A percentile compares a stretch with the other conserved stretches of the same genome.
Evolutionary conservation across 2,888 invertebrate species (phyloP).

Genomic region (Carcina quercana): DNA sequence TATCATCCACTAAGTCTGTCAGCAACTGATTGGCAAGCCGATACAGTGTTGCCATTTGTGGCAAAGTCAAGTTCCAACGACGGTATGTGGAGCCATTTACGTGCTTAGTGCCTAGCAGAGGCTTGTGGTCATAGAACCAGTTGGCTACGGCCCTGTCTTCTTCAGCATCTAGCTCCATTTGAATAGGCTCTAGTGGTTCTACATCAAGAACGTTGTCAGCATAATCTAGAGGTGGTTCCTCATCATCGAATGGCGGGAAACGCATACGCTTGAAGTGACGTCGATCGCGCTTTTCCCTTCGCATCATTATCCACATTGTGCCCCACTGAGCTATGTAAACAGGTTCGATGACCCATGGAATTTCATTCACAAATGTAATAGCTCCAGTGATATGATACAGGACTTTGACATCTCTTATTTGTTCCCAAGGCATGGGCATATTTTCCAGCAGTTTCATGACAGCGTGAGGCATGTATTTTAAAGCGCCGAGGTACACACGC

Average conservation of each 20-base stretch:
- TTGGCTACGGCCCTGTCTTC: conserved; percentile 93
- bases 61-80: conserved; percentile 95
- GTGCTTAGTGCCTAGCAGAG: conserved; percentile 91
- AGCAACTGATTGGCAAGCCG: conserved; percentile 97
- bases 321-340: conserved; percentile 99
- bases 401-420: conserved; percentile 98
- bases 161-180: conserved; percentile 96
- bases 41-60: conserved; percentile 98
- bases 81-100: conserved; percentile 98
- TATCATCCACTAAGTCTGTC: conserved; percentile 98
- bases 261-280: conserved; percentile 99
- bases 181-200: conserved; percentile 98
- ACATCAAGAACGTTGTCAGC: conserved; percentile 99
- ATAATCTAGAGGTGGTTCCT: conserved; percentile 99
- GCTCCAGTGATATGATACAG: conserved; percentile 99
- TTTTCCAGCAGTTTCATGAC: conserved; percentile 99
- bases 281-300: conserved; percentile 98
- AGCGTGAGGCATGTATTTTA: conserved; percentile 99
- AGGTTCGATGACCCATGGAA: conserved; percentile 99
- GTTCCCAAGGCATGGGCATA: conserved; percentile 99
- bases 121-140: conserved; percentile 99
- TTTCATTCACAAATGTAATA: conserved; percentile 99
- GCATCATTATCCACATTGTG: conserved; percentile 99
- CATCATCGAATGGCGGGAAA: conserved; percentile 99
- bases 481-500: conserved; percentile 96